Base-by-base conservation (phyloP, 2,888 invertebrate species). In the Drosophila formosana region DNA sequence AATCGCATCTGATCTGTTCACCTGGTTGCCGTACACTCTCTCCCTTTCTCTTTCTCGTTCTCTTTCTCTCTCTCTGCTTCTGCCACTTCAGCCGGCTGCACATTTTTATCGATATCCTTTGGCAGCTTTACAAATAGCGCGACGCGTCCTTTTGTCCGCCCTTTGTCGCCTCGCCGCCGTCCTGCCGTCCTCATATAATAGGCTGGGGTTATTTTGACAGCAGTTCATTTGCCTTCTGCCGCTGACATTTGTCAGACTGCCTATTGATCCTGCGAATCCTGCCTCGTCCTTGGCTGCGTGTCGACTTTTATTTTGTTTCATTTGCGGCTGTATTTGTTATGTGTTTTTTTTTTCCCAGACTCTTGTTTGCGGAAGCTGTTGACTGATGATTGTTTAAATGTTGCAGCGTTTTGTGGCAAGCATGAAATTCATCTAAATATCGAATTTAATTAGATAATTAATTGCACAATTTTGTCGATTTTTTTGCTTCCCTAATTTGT, bases 1-100 rank as follows among this genome's bases (percentile, higher is more conserved):
- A 89, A 89, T 90, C 89, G 89, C 88, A 87, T 90, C 88, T 75
- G 88, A 89, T 89, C 88, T 75, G 86, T 83, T 88, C 87, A 88
- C 82, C 85, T 86, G 85, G 85, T 78, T 86, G 69, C 52, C 28
- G 28, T 72, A 7, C 51, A n/a, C 52, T 7, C 70, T 25, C 50
- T 4, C 41, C 0, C 50, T 9, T 41, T 13, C 51, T 30, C 50
- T 32, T 30, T 28, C 51, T 58, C 56, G 26, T 11, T 5, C 50
- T 43, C 34, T 26, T 30, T 9, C 39, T 28, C n/a, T 28, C n/a
- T 7, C 46, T 39, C 4, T 46, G 49, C 32, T 34, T 41, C 3
- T 34, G 32, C 39, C 23, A 18, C 18, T 18, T 18, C 28, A 45
- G 81, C 79, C 84, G 88, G 87, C 89, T 87, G 89, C 84, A 89